Conservation (phyloP, 2,888 invertebrate genomes). For the Frankliniella fusca region DNA sequence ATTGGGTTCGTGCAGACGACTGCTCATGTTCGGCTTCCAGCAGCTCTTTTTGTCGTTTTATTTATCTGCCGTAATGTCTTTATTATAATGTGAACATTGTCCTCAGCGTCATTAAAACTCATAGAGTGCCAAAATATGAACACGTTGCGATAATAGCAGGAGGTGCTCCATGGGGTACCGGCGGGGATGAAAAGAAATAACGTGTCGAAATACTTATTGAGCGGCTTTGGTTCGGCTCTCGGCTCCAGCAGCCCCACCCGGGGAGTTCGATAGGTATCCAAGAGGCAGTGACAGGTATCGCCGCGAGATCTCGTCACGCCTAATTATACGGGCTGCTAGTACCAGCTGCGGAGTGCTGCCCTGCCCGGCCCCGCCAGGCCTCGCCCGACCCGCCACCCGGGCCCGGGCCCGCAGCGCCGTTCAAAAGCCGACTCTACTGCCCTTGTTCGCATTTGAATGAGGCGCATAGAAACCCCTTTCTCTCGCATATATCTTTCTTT, state of each 20-base stretch:
- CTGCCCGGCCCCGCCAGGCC: background rate
- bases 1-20: too few relatives aligned
- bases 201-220: background rate
- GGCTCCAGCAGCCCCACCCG: background rate
- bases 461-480: too few relatives aligned
- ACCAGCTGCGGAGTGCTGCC: too few relatives aligned
- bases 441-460: too few relatives aligned
- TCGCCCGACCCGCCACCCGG: background rate
- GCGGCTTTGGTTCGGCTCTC: background rate
- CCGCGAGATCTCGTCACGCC: background rate
- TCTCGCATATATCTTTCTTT: too few relatives aligned
- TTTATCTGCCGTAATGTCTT: too few relatives aligned
- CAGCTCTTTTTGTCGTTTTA: too few relatives aligned
- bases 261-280: background rate
- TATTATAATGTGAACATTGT: too few relatives aligned
- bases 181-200: background rate
- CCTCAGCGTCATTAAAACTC: too few relatives aligned
- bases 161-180: background rate
- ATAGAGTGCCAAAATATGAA: background rate
- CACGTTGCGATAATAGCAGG: background rate
- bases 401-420: background rate
- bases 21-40: too few relatives aligned
- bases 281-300: slow-evolving; percentile 13
- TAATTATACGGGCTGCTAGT: background rate
- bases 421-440: too few relatives aligned